These are phyloP conservation scores for Troides oblongomaculatus DNA, from an alignment of 2,888 invertebrate genomes.

Conservation along the genomic window DNA sequence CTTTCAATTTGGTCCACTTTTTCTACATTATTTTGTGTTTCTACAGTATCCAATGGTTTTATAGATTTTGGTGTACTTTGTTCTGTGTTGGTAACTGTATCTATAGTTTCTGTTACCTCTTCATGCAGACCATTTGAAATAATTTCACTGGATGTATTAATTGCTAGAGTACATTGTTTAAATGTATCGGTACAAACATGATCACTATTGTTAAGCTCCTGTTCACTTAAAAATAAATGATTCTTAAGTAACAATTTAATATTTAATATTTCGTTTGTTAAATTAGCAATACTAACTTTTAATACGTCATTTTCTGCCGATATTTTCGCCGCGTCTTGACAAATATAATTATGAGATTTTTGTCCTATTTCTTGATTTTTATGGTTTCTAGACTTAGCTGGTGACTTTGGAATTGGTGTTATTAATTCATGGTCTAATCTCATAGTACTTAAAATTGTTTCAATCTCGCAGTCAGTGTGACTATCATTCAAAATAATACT, in stretches of 20 bases:
- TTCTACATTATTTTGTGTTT: not conserved
- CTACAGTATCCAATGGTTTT: not conserved
- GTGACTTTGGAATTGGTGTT: constrained; percentile 60
- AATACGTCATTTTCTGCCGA: constrained; percentile 43
- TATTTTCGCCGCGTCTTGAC: constrained; percentile 41
- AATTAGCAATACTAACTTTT: constrained; percentile 35
- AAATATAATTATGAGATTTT: constrained; percentile 26
- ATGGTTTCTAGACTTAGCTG: constrained; percentile 36
- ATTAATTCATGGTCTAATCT: constrained; percentile 45
- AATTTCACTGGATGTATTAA: not conserved
- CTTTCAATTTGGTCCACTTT: not conserved
- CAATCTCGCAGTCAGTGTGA: constrained; percentile 53
- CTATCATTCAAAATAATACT: constrained; percentile 43
- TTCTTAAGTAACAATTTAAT: constrained; percentile 41
- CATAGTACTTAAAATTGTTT: constrained; percentile 58
- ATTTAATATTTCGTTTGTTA: constrained; percentile 40
- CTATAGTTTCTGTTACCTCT: constrained; percentile 1
- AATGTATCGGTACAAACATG: constrained; percentile 21
- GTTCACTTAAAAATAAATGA: constrained; percentile 19
- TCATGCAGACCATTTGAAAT: not conserved
- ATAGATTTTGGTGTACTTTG: not conserved
- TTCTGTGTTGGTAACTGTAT: not conserved
- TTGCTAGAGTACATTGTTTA: not conserved
- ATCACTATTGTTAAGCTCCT: constrained; percentile 13
- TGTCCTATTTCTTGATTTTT: constrained; percentile 22